Evolutionary conservation across 30 jellyfish, hydroid and myxozoan species (phyloP).

Genomic region (Cassiopea andromeda): DNA sequence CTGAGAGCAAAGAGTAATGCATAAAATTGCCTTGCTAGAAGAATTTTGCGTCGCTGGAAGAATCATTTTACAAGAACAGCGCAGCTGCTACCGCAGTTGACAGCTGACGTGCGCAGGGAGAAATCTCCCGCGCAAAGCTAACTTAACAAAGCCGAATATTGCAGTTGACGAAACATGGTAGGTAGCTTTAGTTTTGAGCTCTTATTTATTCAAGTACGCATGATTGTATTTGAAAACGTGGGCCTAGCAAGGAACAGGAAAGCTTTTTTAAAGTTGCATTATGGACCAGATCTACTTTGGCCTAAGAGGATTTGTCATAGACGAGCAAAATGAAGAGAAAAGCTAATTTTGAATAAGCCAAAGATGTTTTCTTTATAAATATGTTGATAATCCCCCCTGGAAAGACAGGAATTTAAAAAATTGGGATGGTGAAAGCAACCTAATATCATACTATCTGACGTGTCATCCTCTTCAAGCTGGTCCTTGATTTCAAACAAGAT

Average conservation of each 20-base stretch:
- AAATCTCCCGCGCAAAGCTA: no score
- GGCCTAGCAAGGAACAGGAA: not conserved
- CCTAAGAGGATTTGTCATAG: not conserved
- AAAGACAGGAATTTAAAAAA: constrained; percentile 39
- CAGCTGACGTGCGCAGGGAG: no score
- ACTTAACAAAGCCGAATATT: not conserved
- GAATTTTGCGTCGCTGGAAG: no score
- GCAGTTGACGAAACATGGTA: not conserved
- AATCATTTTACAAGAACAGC: no score
- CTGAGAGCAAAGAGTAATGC: no score
- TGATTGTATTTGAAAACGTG: not conserved
- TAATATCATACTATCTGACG: not conserved
- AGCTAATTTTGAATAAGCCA: constrained; percentile 5
- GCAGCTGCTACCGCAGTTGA: no score
- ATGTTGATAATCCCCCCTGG: constrained; percentile 64
- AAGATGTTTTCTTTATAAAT: constrained; percentile 29
- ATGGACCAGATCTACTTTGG: not conserved
- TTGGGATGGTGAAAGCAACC: constrained; percentile 47
- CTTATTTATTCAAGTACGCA: not conserved
- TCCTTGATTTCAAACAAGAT: not conserved
- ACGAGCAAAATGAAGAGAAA: not conserved
- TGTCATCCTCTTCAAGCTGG: constrained; percentile 31
- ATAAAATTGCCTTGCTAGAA: no score
- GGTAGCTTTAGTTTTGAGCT: not conserved
- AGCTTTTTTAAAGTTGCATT: not conserved